Conservation (phyloP, 2,797 vertebrate species). For the Acrocephalus scirpaceus region DNA sequence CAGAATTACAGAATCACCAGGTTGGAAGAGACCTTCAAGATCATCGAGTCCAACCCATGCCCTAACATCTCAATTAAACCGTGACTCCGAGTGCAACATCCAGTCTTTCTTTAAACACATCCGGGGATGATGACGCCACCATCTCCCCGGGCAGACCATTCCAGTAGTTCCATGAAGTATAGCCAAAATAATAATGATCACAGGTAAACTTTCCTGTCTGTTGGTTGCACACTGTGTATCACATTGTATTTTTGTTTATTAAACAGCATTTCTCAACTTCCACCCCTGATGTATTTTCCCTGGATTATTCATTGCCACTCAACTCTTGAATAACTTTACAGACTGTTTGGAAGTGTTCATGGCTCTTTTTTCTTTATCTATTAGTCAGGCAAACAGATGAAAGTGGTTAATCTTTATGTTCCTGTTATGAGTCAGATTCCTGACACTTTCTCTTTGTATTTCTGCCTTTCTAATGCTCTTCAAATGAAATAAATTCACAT, state of each 20-base stretch:
- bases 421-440: background rate
- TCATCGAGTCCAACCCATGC: background rate
- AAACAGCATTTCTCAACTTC: background rate
- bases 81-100: background rate
- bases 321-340: background rate
- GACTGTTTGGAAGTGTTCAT: background rate
- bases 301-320: background rate
- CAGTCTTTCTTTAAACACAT: background rate
- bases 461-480: background rate
- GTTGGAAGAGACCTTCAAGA: background rate
- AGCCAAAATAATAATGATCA: background rate
- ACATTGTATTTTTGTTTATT: background rate
- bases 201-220: background rate
- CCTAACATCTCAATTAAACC: background rate
- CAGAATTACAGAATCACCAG: background rate
- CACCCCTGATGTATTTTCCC: background rate
- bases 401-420: background rate
- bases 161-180: background rate
- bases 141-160: background rate
- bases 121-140: background rate
- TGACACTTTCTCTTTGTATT: background rate
- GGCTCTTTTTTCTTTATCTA: background rate
- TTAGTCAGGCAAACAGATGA: background rate
- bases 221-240: background rate
- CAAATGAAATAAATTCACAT: conserved; percentile 28